Evolutionary conservation across 1,140 invertebrate genomes (phyloP), one percentile per base, ranked within the genome.

Genomic region (Phymorhynchus buccinoides): DNA sequence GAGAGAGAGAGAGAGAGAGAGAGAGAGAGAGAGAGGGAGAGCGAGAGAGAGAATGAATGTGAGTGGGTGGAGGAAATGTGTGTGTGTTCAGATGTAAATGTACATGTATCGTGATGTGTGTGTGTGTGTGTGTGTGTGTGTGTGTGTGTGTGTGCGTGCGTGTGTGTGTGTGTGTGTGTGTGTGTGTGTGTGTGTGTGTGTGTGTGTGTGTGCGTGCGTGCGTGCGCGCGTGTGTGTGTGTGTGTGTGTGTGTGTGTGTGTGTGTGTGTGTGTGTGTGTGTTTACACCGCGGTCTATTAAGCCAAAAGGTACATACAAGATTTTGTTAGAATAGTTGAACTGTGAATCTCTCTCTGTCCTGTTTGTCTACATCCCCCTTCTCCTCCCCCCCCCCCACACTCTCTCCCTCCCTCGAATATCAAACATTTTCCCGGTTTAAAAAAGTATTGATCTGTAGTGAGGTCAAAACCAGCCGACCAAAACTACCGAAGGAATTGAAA

Each of bases 111-210:
- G 14, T 14, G 14, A 30, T 71, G 66, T 71, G 66, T 71, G 66
- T 75, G n/a, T 75, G 71, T 39, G 71, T 37, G 71, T 75, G 71
- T 37, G n/a, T 75, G 30, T 37, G n/a, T 75, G 71, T 37, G n/a
- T 75, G 71, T 37, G 3, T 75, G 12, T 6, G 39, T 75, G 71
- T 39, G 12, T 75, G 39, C 35, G 71, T 75, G 32, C 16, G 18
- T 75, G 71, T 37, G 32, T 3, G 71, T 35, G 71, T 75, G 71
- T 27, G 71, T 75, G 71, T 12, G 71, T 75, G 35, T 35, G 35
- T 75, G 71, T 75, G n/a, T 71, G 66, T 71, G 66, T 75, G 30
- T 75, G 71, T 75, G 4, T 71, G 66, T 71, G 9, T 71, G 66
- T 71, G 9, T 71, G 66, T 71, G 9, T 71, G n/a, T 71, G 9